Percentiles rank a stretch among this genome's conserved stretches.
These are phyloP conservation scores for Marisa cornuarietis DNA, from an alignment of 1,140 invertebrate species.

Conservation along the genomic window DNA sequence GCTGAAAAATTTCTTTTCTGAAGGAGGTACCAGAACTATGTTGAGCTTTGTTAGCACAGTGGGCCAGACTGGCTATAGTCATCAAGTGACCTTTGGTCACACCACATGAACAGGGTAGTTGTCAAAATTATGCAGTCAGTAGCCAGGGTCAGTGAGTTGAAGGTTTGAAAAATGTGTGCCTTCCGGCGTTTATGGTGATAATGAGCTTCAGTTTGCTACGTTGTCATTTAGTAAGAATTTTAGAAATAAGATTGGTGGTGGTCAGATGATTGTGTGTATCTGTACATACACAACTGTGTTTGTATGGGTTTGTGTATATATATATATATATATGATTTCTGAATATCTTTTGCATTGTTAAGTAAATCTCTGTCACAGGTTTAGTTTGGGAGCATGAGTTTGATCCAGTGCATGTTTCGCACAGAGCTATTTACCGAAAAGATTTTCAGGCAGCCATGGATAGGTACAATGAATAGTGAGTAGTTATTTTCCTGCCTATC, in stretches of 20 bases:
- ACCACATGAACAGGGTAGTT: too few relatives aligned
- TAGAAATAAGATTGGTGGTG: neutral
- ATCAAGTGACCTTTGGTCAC: too few relatives aligned
- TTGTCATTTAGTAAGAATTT: neutral
- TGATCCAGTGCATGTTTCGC: conserved; percentile 90
- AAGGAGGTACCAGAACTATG: too few relatives aligned
- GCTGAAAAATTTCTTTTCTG: too few relatives aligned
- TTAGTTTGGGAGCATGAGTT: conserved; percentile 91
- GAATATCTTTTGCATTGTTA: neutral
- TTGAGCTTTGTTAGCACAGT: too few relatives aligned
- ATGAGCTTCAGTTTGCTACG: neutral
- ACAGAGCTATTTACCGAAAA: conserved; percentile 88
- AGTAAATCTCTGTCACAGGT: conserved; percentile 53
- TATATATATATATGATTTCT: neutral
- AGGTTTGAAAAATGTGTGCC: too few relatives aligned
- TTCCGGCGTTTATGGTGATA: too few relatives aligned
- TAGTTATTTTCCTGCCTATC: conserved; percentile 30
- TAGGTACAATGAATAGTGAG: conserved; percentile 81
- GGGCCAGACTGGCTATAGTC: too few relatives aligned
- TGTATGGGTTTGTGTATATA: neutral
- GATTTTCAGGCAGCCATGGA: conserved; percentile 96
- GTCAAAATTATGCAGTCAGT: too few relatives aligned
- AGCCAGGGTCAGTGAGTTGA: too few relatives aligned
- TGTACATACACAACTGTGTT: neutral
- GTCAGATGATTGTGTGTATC: neutral